Percentiles rank a stretch among this genome's conserved stretches.
Evolutionary conservation across 2,888 invertebrate genomes (phyloP).

Genomic region (Pristionchus fissidentatus): DNA sequence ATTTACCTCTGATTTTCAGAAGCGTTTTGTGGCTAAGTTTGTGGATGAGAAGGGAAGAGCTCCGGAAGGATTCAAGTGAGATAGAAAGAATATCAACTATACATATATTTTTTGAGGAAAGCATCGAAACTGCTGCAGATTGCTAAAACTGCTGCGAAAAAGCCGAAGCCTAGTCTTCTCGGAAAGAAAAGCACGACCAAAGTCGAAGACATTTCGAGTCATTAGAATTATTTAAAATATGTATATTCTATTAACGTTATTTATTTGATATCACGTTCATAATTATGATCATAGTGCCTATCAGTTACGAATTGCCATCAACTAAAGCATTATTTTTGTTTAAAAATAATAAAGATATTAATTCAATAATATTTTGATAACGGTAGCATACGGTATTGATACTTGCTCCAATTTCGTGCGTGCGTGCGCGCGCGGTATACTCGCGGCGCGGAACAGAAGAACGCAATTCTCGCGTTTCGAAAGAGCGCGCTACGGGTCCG

Average conservation of each 20-base stretch:
- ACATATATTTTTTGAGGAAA: not conserved
- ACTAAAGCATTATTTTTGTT: not conserved
- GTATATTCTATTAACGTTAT: not conserved
- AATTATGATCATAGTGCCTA: too few relatives aligned
- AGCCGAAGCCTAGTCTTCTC: not conserved
- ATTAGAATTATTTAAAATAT: not conserved
- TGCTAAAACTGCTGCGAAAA: not conserved
- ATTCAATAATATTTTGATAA: too few relatives aligned
- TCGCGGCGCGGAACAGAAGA: too few relatives aligned
- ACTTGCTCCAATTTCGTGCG: too few relatives aligned
- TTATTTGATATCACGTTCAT: too few relatives aligned
- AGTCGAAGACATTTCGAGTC: constrained; percentile 10
- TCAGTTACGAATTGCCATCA: too few relatives aligned
- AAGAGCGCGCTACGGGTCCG: too few relatives aligned
- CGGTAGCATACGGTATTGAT: too few relatives aligned
- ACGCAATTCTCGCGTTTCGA: too few relatives aligned
- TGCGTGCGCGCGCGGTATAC: too few relatives aligned
- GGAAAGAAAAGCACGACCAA: constrained; percentile 4
- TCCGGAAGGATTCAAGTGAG: constrained; percentile 51
- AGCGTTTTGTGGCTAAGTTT: constrained; percentile 58
- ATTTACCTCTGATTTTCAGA: constrained; percentile 53
- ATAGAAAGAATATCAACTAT: not conserved
- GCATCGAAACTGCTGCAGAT: constrained; percentile 19
- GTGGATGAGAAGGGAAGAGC: constrained; percentile 62
- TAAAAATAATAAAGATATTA: not conserved